Evolutionary conservation across 1,140 invertebrate genomes (phyloP).

Genomic region (Drosophila repleta): DNA sequence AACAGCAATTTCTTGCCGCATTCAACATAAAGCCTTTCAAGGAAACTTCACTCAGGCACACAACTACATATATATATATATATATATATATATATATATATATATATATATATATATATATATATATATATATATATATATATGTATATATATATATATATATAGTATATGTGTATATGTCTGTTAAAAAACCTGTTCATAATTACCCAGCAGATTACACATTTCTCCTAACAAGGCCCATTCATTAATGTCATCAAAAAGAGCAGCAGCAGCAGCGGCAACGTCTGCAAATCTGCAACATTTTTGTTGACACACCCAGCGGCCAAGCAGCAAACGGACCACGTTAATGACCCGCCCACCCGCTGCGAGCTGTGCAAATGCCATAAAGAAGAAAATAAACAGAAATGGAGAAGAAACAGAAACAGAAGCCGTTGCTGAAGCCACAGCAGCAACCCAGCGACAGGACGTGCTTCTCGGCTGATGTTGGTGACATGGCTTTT

Average conservation of each 20-base stretch:
- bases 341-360: conserved; percentile 53
- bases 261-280: conserved; percentile 40
- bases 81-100: background rate
- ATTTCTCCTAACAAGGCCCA: conserved; percentile 66
- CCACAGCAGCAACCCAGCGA: conserved; percentile 29
- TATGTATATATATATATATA: background rate
- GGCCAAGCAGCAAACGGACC: conserved; percentile 45
- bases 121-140: conserved; percentile 6
- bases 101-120: background rate
- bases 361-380: conserved; percentile 71
- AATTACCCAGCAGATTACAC: conserved; percentile 74
- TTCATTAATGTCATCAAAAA: conserved; percentile 74
- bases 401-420: conserved; percentile 44
- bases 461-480: conserved; percentile 33
- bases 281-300: conserved; percentile 64
- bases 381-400: conserved; percentile 58
- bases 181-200: conserved; percentile 52
- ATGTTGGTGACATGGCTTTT: conserved; percentile 48
- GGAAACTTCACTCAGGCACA: conserved; percentile 33
- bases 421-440: conserved; percentile 21
- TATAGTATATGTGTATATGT: background rate
- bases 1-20: conserved; percentile 19
- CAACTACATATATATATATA: conserved; percentile 8
- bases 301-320: conserved; percentile 64
- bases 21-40: conserved; percentile 7